Conservation (phyloP, 2,797 vertebrate genomes). For the Hozukius guyotensis region DNA sequence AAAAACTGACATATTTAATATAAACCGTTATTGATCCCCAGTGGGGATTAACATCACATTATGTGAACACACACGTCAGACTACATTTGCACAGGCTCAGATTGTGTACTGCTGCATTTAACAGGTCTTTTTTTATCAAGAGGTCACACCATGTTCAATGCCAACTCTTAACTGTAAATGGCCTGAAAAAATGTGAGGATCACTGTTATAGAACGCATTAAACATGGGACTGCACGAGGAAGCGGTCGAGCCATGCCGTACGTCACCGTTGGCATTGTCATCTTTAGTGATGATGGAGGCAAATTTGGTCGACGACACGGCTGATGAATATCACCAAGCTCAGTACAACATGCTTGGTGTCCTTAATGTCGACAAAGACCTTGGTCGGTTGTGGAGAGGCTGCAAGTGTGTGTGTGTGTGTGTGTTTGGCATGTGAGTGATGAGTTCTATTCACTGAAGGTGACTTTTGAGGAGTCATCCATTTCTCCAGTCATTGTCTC, state of each 20-base stretch:
- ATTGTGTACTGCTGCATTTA: neutral
- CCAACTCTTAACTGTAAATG: neutral
- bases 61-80: neutral
- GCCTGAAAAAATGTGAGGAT: neutral
- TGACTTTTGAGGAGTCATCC: slow-evolving; percentile 69
- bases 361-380: slow-evolving; percentile 56
- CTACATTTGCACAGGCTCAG: neutral
- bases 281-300: slow-evolving; percentile 16
- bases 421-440: slow-evolving; percentile 60
- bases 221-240: neutral
- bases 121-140: neutral
- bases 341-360: slow-evolving; percentile 40
- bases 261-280: slow-evolving; percentile 3
- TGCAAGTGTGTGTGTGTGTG: neutral
- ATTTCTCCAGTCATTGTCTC: slow-evolving; percentile 72
- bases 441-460: slow-evolving; percentile 70
- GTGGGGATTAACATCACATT: neutral
- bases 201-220: neutral
- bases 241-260: neutral
- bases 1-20: neutral
- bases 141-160: neutral
- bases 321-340: slow-evolving; percentile 34
- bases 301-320: slow-evolving; percentile 20
- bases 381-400: slow-evolving; percentile 23
- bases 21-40: neutral